Conservation (phyloP, 2,888 invertebrate genomes). For the Fabriciana adippe region DNA sequence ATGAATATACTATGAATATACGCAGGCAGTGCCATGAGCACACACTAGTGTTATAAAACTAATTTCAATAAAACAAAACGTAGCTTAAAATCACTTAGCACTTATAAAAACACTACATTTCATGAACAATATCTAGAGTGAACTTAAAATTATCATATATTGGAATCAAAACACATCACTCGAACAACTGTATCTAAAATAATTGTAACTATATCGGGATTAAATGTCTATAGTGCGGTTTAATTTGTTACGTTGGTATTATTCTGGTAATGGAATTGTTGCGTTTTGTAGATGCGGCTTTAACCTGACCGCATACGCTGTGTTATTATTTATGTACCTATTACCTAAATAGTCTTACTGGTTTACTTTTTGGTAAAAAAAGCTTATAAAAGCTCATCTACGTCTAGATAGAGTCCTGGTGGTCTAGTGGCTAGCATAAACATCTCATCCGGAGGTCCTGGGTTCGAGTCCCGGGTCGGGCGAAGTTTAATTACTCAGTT, state of each 20-base stretch:
- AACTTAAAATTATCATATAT: background rate
- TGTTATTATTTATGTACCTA: conserved; percentile 18
- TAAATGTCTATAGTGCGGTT: conserved; percentile 35
- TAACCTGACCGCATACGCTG: conserved; percentile 27
- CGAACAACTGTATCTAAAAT: conserved; percentile 35
- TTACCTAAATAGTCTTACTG: conserved; percentile 8
- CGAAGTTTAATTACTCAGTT: too few relatives aligned
- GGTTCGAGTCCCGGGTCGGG: too few relatives aligned
- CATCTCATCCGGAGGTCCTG: too few relatives aligned
- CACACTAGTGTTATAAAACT: too few relatives aligned
- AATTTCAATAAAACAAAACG: background rate
- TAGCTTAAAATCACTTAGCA: background rate
- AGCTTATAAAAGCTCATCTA: too few relatives aligned
- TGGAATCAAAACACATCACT: conserved; percentile 11
- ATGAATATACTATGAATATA: too few relatives aligned
- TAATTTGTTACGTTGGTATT: conserved; percentile 36
- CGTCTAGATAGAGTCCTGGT: too few relatives aligned
- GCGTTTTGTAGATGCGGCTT: conserved; percentile 28
- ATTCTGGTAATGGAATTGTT: conserved; percentile 35
- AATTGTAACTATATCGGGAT: conserved; percentile 33
- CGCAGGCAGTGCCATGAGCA: too few relatives aligned
- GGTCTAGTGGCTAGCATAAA: too few relatives aligned
- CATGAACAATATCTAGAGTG: background rate
- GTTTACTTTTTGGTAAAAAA: background rate
- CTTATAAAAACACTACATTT: background rate